These are phyloP conservation scores for Brienomyrus brachyistius DNA, from an alignment of 2,113 vertebrate species.

Conservation along the genomic window DNA sequence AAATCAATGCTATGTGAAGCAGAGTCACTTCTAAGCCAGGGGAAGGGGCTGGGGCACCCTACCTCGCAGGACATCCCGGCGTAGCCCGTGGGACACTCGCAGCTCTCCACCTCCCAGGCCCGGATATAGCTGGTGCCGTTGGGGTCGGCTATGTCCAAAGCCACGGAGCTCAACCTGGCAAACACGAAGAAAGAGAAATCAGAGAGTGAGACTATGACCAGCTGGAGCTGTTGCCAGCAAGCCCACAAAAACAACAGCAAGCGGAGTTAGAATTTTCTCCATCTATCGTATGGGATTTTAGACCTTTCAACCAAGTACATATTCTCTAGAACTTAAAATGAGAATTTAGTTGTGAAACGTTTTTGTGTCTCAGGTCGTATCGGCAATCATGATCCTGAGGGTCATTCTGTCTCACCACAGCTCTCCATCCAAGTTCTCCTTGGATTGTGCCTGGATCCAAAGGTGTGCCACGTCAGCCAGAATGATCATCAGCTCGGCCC, in stretches of 20 bases:
- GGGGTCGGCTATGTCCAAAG: constrained; percentile 66
- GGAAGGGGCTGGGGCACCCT: constrained; percentile 12
- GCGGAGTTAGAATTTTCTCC: background rate
- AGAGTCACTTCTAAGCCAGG: background rate
- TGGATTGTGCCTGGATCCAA: constrained; percentile 68
- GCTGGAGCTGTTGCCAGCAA: background rate
- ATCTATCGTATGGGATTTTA: background rate
- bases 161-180: constrained; percentile 71
- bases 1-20: background rate
- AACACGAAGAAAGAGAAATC: background rate
- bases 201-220: background rate
- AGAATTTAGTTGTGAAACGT: background rate
- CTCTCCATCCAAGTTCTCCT: constrained; percentile 54
- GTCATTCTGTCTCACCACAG: constrained; percentile 59
- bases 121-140: constrained; percentile 54
- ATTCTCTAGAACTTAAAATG: background rate
- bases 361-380: background rate
- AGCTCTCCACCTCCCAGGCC: constrained; percentile 71
- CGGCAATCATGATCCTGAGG: background rate
- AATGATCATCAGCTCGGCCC: constrained; percentile 74
- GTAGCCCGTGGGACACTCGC: constrained; percentile 88
- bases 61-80: constrained; percentile 91
- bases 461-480: constrained; percentile 70
- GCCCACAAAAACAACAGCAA: background rate
- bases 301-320: background rate